Base-by-base conservation (phyloP, 1,140 invertebrate genomes). In the Drosophila quadrilineata region DNA sequence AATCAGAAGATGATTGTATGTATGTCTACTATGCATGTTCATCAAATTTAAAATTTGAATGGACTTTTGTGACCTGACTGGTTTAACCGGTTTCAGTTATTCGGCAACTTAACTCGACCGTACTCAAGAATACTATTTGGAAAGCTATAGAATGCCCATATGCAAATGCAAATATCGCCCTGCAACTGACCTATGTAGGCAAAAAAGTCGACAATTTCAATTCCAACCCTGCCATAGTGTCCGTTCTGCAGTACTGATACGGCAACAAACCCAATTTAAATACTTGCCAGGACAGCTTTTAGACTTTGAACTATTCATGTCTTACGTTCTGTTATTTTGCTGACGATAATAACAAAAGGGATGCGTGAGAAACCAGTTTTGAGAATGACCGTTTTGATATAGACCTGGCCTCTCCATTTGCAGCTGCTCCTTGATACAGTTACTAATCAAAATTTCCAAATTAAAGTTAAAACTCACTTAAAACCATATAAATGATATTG, bases 301-400 rank as follows among this genome's bases (percentile, higher is more conserved):
- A 14, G 24, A 17, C 14, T 14, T 56, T 43, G n/a, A 8, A 33
- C 31, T 50, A 16, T n/a, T 53, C 26, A 26, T 58, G 24, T 28
- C 59, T 33, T 31, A 60, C 16, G 26, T 16, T 35, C 8, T 41
- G 29, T 17, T 2, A 21, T 35, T 19, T 16, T 31, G 10, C 29
- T 36, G 10, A 24, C 16, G 21, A 48, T 45, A 33, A 49, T 28
- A 50, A 43, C 4, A 14, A 21, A 46, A 53, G 71, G 54, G 50
- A 57, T 63, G 53, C 79, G 75, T 79, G 80, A 79, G 80, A 85
- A 85, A 85, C 77, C 79, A 75, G 79, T 85, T 85, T 84, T 29
- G 12, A 10, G 53, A 75, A 58, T 82, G 76, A 77, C 76, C 77
- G 49, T 57, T 85, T 16, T 31, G 29, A 21, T 45, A 29, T 35